Evolutionary conservation across 2,888 invertebrate genomes (phyloP), one percentile per base, ranked within the genome.

Genomic region (Sicus ferrugineus): DNA sequence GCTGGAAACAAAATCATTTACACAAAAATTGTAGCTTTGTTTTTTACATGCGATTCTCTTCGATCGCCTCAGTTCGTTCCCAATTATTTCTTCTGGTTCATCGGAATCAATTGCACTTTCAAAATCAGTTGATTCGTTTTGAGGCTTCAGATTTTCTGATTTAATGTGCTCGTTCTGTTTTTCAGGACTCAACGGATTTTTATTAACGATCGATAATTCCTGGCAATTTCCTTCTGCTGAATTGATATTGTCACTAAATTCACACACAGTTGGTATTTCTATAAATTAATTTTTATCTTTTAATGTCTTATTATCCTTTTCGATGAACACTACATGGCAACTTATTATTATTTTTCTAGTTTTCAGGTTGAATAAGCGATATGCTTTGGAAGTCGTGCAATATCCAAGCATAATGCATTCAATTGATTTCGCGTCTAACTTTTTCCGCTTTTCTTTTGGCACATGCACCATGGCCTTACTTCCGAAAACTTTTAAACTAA

Each of bases 1-100:
- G 11, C n/a, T 28, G 14, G 58, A 58, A 58, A 58, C 28, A 59
- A 23, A 46, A n/a, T 58, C 46, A 48, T 23, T 42, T 21, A 26
- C 46, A 30, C 67, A 67, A 28, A 46, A 66, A 54, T 66, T 66
- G 7, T 52, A 31, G 5, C 23, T 34, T 14, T 5, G 16, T 26
- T 30, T 42, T 26, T 23, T 42, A 46, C 42, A 26, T 62, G 46
- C 62, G 16, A 46, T 42, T 46, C 62, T n/a, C 62, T 62, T 3
- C 3, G 46, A 62, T 21, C 62, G 42, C 23, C 50, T 52, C 23
- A 52, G 19, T 21, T 21, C 23, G 19, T 1, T 21, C 9, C 23
- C 7, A 7, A 21, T 23, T 52, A 46, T 46, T n/a, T 46, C 46
- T 46, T 52, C 19, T 21, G n/a, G 2, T 52, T 7, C 19, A 7